Conservation (phyloP, 2,113 vertebrate species). For the Stercorarius parasiticus region DNA sequence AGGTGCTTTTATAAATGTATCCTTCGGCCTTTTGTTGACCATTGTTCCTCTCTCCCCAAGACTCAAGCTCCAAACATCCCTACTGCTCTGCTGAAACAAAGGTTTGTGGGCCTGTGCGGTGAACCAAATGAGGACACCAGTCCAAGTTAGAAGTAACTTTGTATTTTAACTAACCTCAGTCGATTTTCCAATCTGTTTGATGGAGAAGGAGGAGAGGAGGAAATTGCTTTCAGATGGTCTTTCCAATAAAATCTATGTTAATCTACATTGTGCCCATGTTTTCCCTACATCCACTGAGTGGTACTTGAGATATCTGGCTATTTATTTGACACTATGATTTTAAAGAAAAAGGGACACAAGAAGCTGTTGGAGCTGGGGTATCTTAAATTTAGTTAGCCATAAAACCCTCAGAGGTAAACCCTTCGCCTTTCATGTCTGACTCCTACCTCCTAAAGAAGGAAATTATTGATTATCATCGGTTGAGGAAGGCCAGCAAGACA, state of each 20-base stretch:
- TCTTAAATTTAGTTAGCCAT: neutral
- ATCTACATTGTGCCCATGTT: neutral
- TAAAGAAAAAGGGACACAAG: neutral
- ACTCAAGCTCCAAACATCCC: neutral
- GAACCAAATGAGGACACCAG: neutral
- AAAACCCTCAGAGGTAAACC: neutral
- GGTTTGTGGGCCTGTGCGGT: neutral
- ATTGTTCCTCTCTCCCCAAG: neutral
- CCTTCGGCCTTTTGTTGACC: neutral
- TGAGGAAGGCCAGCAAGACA: neutral
- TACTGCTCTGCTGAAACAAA: neutral
- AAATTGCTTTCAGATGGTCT: rapidly evolving
- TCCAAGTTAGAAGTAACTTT: neutral
- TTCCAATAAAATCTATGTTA: neutral
- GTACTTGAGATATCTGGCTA: neutral
- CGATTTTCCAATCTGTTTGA: neutral
- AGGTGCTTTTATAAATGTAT: neutral
- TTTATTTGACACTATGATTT: neutral
- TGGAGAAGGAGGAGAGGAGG: neutral
- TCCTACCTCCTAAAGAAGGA: neutral
- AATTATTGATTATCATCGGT: neutral
- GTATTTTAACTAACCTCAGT: neutral
- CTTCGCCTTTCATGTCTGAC: neutral
- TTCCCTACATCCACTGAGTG: too few relatives aligned
- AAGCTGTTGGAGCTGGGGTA: neutral